These are phyloP conservation scores for Ectemnius continuus DNA, from an alignment of 2,888 invertebrate species.

Conservation along the genomic window DNA sequence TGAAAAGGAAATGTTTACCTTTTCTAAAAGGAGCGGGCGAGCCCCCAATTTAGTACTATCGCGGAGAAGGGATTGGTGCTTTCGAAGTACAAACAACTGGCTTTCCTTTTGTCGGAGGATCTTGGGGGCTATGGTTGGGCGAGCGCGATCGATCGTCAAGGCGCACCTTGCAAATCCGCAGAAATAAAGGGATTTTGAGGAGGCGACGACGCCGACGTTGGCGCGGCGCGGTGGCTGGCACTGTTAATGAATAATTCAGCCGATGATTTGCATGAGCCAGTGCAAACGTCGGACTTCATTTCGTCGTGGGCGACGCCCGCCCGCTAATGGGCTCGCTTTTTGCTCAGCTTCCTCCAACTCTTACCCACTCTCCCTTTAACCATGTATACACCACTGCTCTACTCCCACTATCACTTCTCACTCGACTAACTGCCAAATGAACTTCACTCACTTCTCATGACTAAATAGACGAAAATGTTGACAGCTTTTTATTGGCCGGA, in stretches of 20 bases:
- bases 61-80: not conserved
- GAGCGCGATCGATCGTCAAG: not conserved
- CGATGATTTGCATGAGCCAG: conserved; percentile 60
- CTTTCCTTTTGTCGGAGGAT: not conserved
- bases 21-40: not conserved
- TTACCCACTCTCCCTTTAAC: not conserved
- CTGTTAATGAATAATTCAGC: conserved; percentile 64
- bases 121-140: not conserved
- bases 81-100: not conserved
- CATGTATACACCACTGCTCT: not conserved
- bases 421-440: not conserved
- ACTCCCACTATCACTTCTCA: not conserved
- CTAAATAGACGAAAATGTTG: no score
- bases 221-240: conserved; percentile 10
- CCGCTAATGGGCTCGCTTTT: conserved; percentile 51
- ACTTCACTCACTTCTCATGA: no score
- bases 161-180: not conserved
- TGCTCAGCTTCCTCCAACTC: conserved; percentile 25
- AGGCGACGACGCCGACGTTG: conserved; percentile 8
- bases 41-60: not conserved
- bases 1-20: no score
- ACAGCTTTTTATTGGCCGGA: no score
- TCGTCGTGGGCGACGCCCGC: conserved; percentile 41
- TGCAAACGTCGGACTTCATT: conserved; percentile 60
- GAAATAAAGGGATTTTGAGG: conserved; percentile 41